phyloP scores from a whole-genome alignment of 1,140 invertebrate genomes.

The Leguminivora glycinivorella region DNA sequence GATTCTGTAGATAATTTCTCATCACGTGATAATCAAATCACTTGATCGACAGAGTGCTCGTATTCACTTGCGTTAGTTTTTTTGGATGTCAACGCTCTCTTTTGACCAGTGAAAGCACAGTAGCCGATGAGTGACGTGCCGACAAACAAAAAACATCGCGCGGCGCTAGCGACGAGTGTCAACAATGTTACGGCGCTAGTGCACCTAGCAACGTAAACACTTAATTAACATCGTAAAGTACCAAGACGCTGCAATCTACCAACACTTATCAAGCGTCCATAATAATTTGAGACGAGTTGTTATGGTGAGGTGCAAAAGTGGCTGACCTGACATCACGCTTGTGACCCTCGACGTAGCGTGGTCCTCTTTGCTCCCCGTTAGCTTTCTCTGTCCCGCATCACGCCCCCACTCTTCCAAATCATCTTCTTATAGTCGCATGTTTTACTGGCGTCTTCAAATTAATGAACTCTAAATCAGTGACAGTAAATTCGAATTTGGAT shows the following conservation, averaged over 20 bases:
- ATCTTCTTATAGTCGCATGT: conserved; percentile 75
- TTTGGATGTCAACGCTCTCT: conserved; percentile 42
- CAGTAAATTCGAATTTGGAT: conserved; percentile 68
- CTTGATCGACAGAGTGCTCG: conserved; percentile 29
- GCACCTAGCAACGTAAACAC: conserved; percentile 50
- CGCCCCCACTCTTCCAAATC: conserved; percentile 75
- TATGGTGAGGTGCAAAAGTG: conserved; percentile 79
- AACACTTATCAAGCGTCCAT: conserved; percentile 78
- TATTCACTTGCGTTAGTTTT: conserved; percentile 32
- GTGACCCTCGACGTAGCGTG: conserved; percentile 62
- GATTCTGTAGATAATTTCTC: conserved; percentile 39
- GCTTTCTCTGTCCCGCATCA: conserved; percentile 65
- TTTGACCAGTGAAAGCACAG: conserved; percentile 40
- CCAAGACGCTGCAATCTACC: conserved; percentile 68
- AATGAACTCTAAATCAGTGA: conserved; percentile 71
- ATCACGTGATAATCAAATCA: conserved; percentile 34
- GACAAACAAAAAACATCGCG: conserved; percentile 38
- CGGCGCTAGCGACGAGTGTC: conserved; percentile 36
- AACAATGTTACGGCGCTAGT: conserved; percentile 39
- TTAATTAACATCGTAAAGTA: conserved; percentile 77
- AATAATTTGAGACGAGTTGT: conserved; percentile 80
- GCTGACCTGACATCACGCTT: conserved; percentile 79
- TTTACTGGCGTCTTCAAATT: conserved; percentile 64
- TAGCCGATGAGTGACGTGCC: conserved; percentile 41
- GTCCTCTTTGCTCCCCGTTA: conserved; percentile 48